phyloP scores from a whole-genome alignment of 2,113 vertebrate genomes.

The Lethenteron reissneri region DNA sequence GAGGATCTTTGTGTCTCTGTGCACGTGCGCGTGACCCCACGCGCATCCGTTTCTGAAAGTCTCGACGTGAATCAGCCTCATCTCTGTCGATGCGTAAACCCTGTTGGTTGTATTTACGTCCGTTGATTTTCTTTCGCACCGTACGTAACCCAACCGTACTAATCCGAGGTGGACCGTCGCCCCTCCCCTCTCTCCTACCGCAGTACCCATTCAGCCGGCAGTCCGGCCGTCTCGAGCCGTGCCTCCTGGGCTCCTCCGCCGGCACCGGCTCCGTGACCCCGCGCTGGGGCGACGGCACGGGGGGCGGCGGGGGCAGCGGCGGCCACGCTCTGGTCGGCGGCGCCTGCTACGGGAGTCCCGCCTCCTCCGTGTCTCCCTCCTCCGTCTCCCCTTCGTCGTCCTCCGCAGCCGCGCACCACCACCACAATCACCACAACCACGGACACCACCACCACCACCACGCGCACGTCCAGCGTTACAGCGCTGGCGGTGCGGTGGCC shows the following conservation, averaged over 20 bases:
- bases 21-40: constrained; percentile 15
- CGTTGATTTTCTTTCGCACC: no score
- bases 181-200: constrained; percentile 15
- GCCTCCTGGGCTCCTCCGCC: constrained; percentile 64
- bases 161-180: neutral
- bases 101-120: constrained; percentile 7
- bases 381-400: neutral
- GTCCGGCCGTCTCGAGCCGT: constrained; percentile 81
- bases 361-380: neutral
- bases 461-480: neutral
- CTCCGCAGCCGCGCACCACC: constrained; percentile 63
- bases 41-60: constrained; percentile 13
- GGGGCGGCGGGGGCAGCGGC: constrained; percentile 37
- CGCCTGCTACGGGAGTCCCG: neutral
- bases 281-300: constrained; percentile 71
- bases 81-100: constrained; percentile 18
- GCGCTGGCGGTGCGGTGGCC: no score
- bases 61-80: constrained; percentile 16
- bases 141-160: neutral
- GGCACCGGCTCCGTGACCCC: constrained; percentile 60
- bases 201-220: constrained; percentile 87
- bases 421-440: constrained; percentile 52
- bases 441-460: constrained; percentile 12
- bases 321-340: no score
- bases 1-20: constrained; percentile 13